A percentile compares a stretch with the other conserved stretches of the same genome.
These are phyloP conservation scores for Rhinogobio ventralis DNA, from an alignment of 2,797 vertebrate species.

Conservation along the genomic window DNA sequence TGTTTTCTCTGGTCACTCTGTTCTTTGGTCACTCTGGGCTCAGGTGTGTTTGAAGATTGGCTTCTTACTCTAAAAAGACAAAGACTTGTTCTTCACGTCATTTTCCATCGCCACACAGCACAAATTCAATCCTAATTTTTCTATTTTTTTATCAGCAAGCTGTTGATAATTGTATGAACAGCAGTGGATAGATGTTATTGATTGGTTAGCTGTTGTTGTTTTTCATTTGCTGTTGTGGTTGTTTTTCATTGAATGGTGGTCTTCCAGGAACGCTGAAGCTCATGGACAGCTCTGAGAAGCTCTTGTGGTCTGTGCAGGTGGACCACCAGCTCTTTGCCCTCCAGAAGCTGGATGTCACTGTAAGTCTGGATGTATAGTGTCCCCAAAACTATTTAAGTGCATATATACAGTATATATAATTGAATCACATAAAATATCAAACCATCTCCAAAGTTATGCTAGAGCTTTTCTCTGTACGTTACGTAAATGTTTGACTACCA, in stretches of 20 bases:
- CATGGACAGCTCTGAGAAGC: constrained; percentile 93
- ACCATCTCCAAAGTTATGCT: background rate
- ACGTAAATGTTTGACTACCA: background rate
- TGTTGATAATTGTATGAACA: background rate
- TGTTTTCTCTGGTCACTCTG: background rate
- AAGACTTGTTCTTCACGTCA: background rate
- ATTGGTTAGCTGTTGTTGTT: constrained; percentile 3
- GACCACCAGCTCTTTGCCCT: constrained; percentile 97
- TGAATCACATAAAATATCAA: background rate
- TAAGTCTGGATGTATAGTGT: constrained; percentile 70
- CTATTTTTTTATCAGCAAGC: background rate
- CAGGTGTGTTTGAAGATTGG: constrained; percentile 12
- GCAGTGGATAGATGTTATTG: background rate
- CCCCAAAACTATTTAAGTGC: background rate
- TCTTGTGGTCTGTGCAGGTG: constrained; percentile 97
- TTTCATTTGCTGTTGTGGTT: constrained; percentile 14
- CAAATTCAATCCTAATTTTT: background rate
- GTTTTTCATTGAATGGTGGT: background rate
- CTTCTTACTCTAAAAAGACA: constrained; percentile 2
- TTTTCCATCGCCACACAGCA: background rate
- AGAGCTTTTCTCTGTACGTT: background rate
- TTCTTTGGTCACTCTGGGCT: constrained; percentile 13
- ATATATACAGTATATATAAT: background rate
- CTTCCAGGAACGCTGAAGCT: constrained; percentile 91
- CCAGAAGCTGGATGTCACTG: constrained; percentile 95